Percentiles rank a stretch among this genome's conserved stretches.
Conservation (phyloP, 2,113 vertebrate genomes). For the Miniopterus natalensis region DNA sequence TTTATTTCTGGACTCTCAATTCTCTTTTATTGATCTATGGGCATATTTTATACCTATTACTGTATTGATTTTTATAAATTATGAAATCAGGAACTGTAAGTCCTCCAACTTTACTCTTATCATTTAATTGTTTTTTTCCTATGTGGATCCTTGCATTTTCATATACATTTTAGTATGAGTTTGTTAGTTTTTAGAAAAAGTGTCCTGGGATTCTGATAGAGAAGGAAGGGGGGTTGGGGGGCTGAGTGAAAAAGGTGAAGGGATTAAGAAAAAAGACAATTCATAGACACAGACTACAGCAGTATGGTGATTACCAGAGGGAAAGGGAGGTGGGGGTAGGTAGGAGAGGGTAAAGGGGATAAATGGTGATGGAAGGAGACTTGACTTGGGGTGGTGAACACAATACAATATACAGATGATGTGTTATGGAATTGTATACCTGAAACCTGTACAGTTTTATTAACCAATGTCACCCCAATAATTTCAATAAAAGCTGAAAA, state of each 20-base stretch:
- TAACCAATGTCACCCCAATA: not conserved
- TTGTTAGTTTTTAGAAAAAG: not conserved
- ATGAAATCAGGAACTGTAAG: not conserved
- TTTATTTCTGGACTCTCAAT: slow-evolving; percentile 39
- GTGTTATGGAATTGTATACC: not conserved
- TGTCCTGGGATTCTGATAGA: not conserved
- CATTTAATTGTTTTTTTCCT: slow-evolving; percentile 40
- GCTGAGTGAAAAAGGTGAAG: not conserved
- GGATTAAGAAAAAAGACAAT: not conserved
- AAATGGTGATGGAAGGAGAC: not conserved
- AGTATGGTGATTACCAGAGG: not conserved
- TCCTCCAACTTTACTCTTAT: not conserved
- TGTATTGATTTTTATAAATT: slow-evolving; percentile 19
- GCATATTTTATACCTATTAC: not conserved
- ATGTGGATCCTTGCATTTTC: not conserved
- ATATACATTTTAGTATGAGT: not conserved
- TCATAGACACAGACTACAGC: not conserved
- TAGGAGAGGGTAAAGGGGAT: not conserved
- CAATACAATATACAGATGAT: not conserved
- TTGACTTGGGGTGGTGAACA: not conserved
- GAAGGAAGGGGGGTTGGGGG: not conserved
- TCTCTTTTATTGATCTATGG: slow-evolving; percentile 28
- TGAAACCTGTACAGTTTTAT: not conserved
- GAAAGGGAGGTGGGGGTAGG: not conserved
- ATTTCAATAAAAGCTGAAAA: not conserved